phyloP scores from a whole-genome alignment of 2,113 vertebrate genomes.

The Myiozetetes cayanensis region DNA sequence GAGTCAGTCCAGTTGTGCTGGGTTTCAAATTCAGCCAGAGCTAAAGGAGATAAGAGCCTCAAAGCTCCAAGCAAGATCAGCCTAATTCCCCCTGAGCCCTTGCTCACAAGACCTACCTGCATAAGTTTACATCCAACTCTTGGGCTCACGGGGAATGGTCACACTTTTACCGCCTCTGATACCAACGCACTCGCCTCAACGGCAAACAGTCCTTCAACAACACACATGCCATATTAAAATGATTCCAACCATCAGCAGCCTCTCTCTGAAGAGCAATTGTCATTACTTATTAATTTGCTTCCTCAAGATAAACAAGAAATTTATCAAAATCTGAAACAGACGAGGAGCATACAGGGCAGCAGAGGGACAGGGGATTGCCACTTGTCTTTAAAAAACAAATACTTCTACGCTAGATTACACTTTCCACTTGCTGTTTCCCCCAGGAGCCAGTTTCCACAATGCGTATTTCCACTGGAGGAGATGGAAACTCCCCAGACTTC shows the following conservation, averaged over 20 bases:
- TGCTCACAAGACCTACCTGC: neutral
- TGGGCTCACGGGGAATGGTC: neutral
- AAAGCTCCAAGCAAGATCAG: neutral
- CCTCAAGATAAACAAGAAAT: conserved; percentile 14
- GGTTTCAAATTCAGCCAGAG: neutral
- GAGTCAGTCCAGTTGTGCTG: accelerated
- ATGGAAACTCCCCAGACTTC: neutral
- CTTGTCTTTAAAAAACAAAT: conserved; percentile 21
- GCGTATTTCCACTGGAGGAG: neutral
- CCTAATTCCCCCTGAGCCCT: neutral
- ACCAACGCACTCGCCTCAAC: accelerated
- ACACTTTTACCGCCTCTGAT: neutral
- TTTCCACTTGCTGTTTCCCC: neutral
- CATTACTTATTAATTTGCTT: conserved; percentile 15
- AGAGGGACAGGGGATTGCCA: neutral
- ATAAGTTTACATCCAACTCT: neutral
- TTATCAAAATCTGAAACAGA: neutral
- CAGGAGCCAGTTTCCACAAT: neutral
- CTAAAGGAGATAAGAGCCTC: neutral
- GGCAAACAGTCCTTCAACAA: neutral
- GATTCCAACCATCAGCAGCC: neutral
- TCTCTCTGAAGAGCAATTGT: neutral
- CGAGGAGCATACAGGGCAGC: neutral
- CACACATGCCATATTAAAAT: neutral
- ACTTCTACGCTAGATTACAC: neutral